A percentile compares a stretch with the other conserved stretches of the same genome.
Evolutionary conservation across 2,888 invertebrate species (phyloP).

Genomic region (Molorchus minor): DNA sequence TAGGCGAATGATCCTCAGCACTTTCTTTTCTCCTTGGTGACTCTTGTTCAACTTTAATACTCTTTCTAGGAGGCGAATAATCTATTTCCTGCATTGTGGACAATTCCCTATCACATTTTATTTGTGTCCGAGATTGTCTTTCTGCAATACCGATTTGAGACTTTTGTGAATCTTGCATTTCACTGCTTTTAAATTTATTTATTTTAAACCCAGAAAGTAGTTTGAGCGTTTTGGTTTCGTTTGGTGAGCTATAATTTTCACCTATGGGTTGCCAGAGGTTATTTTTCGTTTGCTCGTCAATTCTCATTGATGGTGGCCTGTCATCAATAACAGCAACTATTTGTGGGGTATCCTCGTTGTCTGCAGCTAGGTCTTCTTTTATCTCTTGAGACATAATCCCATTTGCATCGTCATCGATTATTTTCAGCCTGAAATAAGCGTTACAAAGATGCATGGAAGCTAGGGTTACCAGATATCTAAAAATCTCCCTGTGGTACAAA

Average conservation of each 20-base stretch:
- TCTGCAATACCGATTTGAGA: too few species aligned
- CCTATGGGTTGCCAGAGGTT: conserved; percentile 58
- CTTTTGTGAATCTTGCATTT: conserved; percentile 6
- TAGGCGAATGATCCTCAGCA: conserved; percentile 59
- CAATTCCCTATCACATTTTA: not conserved
- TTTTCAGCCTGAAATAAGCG: conserved; percentile 83
- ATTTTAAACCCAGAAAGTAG: conserved; percentile 36
- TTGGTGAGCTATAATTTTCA: conserved; percentile 27
- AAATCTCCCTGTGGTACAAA: too few species aligned
- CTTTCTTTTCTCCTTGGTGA: conserved; percentile 4
- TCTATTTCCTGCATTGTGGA: not conserved
- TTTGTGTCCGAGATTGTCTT: too few species aligned
- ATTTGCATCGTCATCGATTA: conserved; percentile 85
- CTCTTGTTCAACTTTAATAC: not conserved
- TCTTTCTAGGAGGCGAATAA: conserved; percentile 21
- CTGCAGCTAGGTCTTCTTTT: conserved; percentile 74
- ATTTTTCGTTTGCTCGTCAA: conserved; percentile 57
- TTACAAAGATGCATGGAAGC: too few species aligned
- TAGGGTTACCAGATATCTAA: too few species aligned
- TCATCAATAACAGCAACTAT: conserved; percentile 90
- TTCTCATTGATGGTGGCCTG: conserved; percentile 71
- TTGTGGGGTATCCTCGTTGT: conserved; percentile 89
- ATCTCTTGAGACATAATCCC: conserved; percentile 70
- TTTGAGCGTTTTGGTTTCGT: conserved; percentile 18
- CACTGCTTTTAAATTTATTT: conserved; percentile 23